These are phyloP conservation scores for Ceratina japonica DNA, from an alignment of 1,140 invertebrate genomes.

Conservation along the genomic window DNA sequence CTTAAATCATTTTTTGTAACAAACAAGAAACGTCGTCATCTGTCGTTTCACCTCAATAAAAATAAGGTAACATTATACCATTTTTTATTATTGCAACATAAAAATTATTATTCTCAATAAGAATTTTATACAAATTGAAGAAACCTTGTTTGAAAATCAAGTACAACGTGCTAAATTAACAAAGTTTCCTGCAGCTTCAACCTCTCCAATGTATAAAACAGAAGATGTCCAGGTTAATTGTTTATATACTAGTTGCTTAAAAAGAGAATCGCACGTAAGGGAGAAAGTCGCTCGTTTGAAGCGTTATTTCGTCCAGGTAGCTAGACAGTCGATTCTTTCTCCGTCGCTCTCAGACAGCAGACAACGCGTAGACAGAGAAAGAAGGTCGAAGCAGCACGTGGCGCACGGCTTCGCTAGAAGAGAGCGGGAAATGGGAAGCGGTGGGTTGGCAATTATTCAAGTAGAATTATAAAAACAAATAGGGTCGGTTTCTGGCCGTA, in stretches of 20 bases:
- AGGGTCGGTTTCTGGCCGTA: conserved; percentile 60
- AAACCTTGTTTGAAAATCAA: neutral
- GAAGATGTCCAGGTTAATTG: neutral
- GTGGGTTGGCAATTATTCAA: conserved; percentile 69
- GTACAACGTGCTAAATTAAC: neutral
- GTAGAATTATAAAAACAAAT: conserved; percentile 74
- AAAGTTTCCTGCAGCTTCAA: neutral
- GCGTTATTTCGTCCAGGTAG: conserved; percentile 10
- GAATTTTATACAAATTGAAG: too few relatives aligned
- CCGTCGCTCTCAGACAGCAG: neutral
- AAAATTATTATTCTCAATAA: too few relatives aligned
- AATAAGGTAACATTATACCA: too few relatives aligned
- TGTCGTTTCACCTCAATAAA: too few relatives aligned
- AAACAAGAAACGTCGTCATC: too few relatives aligned
- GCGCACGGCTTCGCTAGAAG: conserved; percentile 11
- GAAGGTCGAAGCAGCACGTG: conserved; percentile 28
- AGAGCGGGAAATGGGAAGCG: neutral
- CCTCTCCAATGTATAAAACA: too few relatives aligned
- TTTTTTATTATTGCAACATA: too few relatives aligned
- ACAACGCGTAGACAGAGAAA: conserved; percentile 7
- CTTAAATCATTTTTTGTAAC: too few relatives aligned
- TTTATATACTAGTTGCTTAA: neutral
- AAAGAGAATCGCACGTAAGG: neutral
- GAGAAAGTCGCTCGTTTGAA: too few relatives aligned
- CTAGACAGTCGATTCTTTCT: conserved; percentile 2